Percentiles rank a stretch among this genome's conserved stretches.
Evolutionary conservation across 2,888 invertebrate species (phyloP).

Genomic region (Volucella inanis): DNA sequence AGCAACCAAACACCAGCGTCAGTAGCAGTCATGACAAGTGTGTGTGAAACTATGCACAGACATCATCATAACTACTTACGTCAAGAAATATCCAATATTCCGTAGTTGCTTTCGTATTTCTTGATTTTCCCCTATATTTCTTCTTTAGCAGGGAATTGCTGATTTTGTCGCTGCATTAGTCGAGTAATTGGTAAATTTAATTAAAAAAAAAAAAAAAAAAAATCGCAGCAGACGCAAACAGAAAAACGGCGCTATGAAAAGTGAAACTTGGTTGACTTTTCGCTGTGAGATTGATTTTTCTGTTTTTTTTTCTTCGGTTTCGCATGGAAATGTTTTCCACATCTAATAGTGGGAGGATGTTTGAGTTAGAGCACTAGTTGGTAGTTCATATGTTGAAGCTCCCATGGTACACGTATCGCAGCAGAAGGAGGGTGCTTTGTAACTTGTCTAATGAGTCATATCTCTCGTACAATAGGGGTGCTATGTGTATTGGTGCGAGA

Average conservation of each 20-base stretch:
- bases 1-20: too few relatives aligned
- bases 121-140: slow-evolving; percentile 20
- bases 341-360: slow-evolving; percentile 60
- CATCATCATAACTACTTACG: slow-evolving; percentile 65
- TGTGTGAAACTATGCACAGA: slow-evolving; percentile 48
- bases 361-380: not conserved
- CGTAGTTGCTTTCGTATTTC: slow-evolving; percentile 13
- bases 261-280: slow-evolving; percentile 25
- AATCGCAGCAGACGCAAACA: not conserved
- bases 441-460: slow-evolving; percentile 52
- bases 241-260: not conserved
- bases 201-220: slow-evolving; percentile 33
- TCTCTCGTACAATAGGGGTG: not conserved
- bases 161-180: slow-evolving; percentile 23
- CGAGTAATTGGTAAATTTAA: slow-evolving; percentile 65
- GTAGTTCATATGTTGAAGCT: slow-evolving; percentile 7
- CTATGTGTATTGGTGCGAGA: slow-evolving; percentile 45
- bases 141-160: slow-evolving; percentile 44
- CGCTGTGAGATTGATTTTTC: slow-evolving; percentile 49
- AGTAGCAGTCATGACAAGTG: not conserved
- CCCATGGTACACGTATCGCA: not conserved
- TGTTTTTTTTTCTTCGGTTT: too few relatives aligned
- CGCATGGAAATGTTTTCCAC: slow-evolving; percentile 12
- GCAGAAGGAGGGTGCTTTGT: slow-evolving; percentile 1
- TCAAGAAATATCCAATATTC: slow-evolving; percentile 53